Evolutionary conservation across 2,113 vertebrate species (phyloP).

Genomic region (Laterallus jamaicensis): DNA sequence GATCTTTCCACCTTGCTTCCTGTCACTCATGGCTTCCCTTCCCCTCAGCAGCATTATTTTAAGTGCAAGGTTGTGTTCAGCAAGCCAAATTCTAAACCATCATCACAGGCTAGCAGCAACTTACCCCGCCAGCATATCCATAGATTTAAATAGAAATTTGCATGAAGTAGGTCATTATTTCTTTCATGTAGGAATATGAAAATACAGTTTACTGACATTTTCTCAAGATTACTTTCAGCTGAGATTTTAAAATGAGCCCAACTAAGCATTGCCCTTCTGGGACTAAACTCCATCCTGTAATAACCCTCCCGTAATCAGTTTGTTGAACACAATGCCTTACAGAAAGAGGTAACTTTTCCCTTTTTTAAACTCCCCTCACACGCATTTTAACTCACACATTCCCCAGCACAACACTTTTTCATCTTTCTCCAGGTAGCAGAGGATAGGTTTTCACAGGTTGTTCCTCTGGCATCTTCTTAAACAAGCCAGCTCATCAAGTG

Average conservation of each 20-base stretch:
- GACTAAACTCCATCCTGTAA: neutral
- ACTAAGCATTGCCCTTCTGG: neutral
- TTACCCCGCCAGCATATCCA: neutral
- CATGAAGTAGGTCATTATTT: neutral
- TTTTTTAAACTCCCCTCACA: neutral
- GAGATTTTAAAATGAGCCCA: neutral
- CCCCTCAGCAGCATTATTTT: neutral
- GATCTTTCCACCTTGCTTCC: neutral
- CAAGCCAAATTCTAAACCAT: neutral
- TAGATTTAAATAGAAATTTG: neutral
- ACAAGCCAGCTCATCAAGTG: neutral
- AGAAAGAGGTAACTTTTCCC: neutral
- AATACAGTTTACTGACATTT: neutral
- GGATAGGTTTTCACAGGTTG: neutral
- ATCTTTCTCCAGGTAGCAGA: neutral
- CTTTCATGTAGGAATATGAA: neutral
- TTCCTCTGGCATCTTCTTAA: neutral
- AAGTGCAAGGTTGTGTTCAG: neutral
- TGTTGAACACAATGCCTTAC: neutral
- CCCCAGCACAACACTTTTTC: neutral
- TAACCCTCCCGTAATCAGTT: neutral
- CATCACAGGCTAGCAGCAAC: neutral
- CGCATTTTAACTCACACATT: neutral
- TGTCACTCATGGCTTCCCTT: neutral
- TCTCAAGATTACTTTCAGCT: neutral